Base-by-base conservation (phyloP, 30 jellyfish, hydroid and myxozoan species). In the Thelohanellus kitauei region DNA sequence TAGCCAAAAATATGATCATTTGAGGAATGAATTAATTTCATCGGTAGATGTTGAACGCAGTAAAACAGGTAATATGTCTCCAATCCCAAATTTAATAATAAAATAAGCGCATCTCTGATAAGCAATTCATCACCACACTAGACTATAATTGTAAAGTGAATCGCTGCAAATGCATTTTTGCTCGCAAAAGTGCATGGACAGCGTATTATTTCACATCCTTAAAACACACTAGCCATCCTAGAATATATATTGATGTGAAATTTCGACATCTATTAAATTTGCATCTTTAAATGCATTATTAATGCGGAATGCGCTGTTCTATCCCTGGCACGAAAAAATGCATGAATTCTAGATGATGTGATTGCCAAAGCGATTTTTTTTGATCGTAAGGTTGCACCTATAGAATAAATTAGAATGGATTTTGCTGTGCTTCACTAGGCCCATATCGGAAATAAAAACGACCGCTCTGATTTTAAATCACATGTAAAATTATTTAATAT, bases 371-470 rank as follows among this genome's bases (percentile, higher is more conserved):
- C n/a, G n/a, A n/a, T n/a, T n/a, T n/a, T n/a, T n/a, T n/a, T n/a
- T n/a, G n/a, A n/a, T n/a, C 22, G 34, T 40, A 23, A 11, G 38
- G 12, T 11, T 40, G 13, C 32, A 31, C 51, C 31, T 51, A 16
- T n/a, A 60, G 31, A 12, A 34, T 23, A 47, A 29, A 40, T 22
- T 18, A 15, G 11, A 43, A 11, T 30, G 32, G 53, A 3, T 66
- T 52, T 51, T 60, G 52, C 14, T 78, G 78, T 24, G 84, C 53
- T 3, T 66, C 83, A 2, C 67, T 78, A n/a, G 84, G 84, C 20
- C 44, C 84, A 53, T 60, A 73, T n/a, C n/a, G n/a, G n/a, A n/a
- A 30, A 10, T 10, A 30, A 30, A 30, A 10, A 10, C 38, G 11
- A 30, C 38, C 38, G 11, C n/a, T n/a, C n/a, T n/a, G 12, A 30